phyloP scores from a whole-genome alignment of 1,140 invertebrate genomes.

The Eumaeus atala region DNA sequence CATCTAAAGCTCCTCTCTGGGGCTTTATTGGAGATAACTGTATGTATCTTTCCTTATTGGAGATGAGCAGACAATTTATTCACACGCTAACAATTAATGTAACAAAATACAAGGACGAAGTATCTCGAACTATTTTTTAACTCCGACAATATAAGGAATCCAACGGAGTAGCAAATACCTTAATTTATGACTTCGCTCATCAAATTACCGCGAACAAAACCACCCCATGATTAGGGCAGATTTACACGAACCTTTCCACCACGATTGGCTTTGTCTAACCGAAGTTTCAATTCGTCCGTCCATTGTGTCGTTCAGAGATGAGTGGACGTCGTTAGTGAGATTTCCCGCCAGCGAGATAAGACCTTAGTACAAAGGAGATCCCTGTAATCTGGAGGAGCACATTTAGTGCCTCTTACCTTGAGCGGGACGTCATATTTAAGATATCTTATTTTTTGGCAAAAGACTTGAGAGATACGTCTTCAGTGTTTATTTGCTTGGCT shows the following conservation, averaged over 20 bases:
- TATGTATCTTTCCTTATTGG: no score
- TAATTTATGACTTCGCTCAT: conserved; percentile 16
- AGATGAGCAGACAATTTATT: no score
- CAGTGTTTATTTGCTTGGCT: no score
- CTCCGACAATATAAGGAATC: no score
- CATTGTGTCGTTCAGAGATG: conserved; percentile 57
- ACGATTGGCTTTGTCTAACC: conserved; percentile 59
- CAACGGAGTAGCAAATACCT: background rate
- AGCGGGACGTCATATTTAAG: conserved; percentile 30
- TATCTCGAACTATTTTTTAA: no score
- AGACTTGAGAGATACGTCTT: no score
- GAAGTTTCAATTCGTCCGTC: conserved; percentile 60
- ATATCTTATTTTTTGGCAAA: conserved; percentile 11
- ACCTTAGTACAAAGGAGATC: conserved; percentile 45
- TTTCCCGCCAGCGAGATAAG: conserved; percentile 52
- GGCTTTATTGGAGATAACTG: no score
- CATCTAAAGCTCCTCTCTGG: no score
- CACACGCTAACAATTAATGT: no score
- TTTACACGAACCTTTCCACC: conserved; percentile 47
- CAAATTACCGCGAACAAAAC: conserved; percentile 9
- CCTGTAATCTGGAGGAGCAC: conserved; percentile 47
- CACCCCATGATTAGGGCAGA: conserved; percentile 33
- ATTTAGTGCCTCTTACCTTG: conserved; percentile 36
- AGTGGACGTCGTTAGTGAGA: conserved; percentile 65
- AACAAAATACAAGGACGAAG: no score